Conservation (phyloP, 2,888 invertebrate species). For the Catotricha subobsoleta region DNA sequence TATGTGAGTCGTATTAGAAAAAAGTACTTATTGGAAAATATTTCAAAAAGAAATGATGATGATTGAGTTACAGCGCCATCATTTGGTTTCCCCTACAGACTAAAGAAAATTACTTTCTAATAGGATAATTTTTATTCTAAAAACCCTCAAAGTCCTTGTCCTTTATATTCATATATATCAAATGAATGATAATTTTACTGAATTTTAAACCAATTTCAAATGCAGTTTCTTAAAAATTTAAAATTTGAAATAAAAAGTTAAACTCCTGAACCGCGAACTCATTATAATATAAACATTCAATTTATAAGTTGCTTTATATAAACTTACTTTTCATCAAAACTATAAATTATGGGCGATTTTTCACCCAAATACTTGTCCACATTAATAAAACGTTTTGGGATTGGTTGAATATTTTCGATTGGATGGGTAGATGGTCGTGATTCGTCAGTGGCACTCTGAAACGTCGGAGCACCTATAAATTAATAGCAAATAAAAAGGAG, state of each 20-base stretch:
- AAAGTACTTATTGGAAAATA: no score
- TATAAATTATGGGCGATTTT: background rate
- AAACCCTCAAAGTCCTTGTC: background rate
- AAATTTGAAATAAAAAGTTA: no score
- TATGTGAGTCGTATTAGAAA: no score
- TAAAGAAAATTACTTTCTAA: no score
- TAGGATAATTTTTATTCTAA: no score
- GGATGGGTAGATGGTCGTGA: slow-evolving; percentile 8
- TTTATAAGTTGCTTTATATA: no score
- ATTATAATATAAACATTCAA: no score
- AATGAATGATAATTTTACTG: background rate
- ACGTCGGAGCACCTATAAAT: slow-evolving; percentile 13
- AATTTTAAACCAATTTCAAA: background rate
- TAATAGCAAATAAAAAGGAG: background rate
- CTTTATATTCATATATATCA: background rate
- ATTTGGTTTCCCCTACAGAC: no score
- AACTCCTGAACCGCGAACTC: no score
- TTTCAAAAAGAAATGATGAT: no score
- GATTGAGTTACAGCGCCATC: no score
- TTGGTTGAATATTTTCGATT: slow-evolving; percentile 9
- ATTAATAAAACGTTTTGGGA: slow-evolving; percentile 18
- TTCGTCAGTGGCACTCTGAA: slow-evolving; percentile 15
- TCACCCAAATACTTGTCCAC: slow-evolving; percentile 16
- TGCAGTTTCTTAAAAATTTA: no score
- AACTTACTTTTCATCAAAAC: background rate